A percentile compares a stretch with the other conserved stretches of the same genome.
phyloP scores from a whole-genome alignment of 2,797 vertebrate genomes.

The Poeciliopsis gracilis region DNA sequence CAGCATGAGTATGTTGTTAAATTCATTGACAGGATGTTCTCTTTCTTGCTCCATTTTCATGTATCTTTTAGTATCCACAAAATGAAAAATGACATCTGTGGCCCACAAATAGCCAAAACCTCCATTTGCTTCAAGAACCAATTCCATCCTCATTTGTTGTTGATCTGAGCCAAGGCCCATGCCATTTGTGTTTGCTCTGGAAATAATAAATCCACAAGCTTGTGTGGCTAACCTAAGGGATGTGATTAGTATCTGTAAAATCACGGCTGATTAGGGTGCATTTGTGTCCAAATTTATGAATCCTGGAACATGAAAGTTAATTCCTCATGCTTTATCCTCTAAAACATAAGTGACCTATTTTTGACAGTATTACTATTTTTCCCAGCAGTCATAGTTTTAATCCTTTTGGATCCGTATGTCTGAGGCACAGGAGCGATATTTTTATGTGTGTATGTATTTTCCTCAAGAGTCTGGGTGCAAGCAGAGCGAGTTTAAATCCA shows the following conservation, averaged over 20 bases:
- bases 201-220: slow-evolving; percentile 45
- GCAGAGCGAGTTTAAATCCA: slow-evolving; percentile 50
- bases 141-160: slow-evolving; percentile 4
- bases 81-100: slow-evolving; percentile 21
- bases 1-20: slow-evolving; percentile 28
- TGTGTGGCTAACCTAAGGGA: slow-evolving; percentile 47
- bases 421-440: slow-evolving; percentile 9
- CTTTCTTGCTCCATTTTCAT: slow-evolving; percentile 21
- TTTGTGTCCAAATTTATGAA: slow-evolving; percentile 59
- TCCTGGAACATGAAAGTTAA: slow-evolving; percentile 67
- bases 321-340: slow-evolving; percentile 71
- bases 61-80: slow-evolving; percentile 22
- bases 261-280: slow-evolving; percentile 57
- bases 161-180: not conserved
- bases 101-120: slow-evolving; percentile 5
- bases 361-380: slow-evolving; percentile 57
- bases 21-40: slow-evolving; percentile 26
- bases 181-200: slow-evolving; percentile 37
- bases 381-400: slow-evolving; percentile 46
- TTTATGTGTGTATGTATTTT: slow-evolving; percentile 18
- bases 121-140: not conserved
- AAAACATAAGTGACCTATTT: slow-evolving; percentile 77
- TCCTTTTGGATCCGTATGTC: slow-evolving; percentile 38
- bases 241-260: slow-evolving; percentile 68
- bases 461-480: slow-evolving; percentile 17